Evolutionary conservation across 2,888 invertebrate species (phyloP), one percentile per base, ranked within the genome.

Genomic region (Sicus ferrugineus): DNA sequence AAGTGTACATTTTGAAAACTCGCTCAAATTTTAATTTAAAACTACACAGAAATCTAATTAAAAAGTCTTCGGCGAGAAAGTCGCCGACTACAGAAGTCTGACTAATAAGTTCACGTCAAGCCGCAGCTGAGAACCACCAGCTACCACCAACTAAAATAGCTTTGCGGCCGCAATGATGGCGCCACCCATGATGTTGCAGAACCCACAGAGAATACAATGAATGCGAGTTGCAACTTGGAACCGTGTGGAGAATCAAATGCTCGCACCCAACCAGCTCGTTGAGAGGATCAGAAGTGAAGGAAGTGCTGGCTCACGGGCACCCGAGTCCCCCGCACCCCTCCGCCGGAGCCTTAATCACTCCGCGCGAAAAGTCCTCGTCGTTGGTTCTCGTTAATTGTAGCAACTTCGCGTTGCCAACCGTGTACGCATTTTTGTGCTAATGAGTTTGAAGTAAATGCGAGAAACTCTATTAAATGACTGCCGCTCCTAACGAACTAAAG

Each of bases 281-380:
- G n/a, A n/a, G n/a, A n/a, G n/a, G n/a, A n/a, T n/a, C n/a, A n/a
- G n/a, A n/a, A n/a, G n/a, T n/a, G n/a, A n/a, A 42, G n/a, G n/a
- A 42, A 42, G 14, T 42, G 42, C 42, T 42, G 42, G n/a, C 42
- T 42, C 28, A 54, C 23, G 54, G 23, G 54, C 54, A 42, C 14
- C 14, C 42, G 16, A 1, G 1, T 3, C 42, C 42, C 16, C 42
- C 1, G 5, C n/a, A n/a, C n/a, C n/a, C n/a, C n/a, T n/a, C 46
- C 54, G 2, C 23, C 54, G 28, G 54, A 54, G 26, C 54, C 14
- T 4, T 42, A 54, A 54, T 54, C 54, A 54, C 54, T 54, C 19
- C 6, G n/a, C n/a, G 54, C 54, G 50, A 0, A 23, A 23, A 11
- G 54, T 14, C 26, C 54, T 26, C 16, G 54, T 28, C n/a, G 42